Percentiles rank a stretch among this genome's conserved stretches.
These are phyloP conservation scores for Pangasianodon gigas DNA, from an alignment of 2,113 vertebrate species.

Conservation along the genomic window DNA sequence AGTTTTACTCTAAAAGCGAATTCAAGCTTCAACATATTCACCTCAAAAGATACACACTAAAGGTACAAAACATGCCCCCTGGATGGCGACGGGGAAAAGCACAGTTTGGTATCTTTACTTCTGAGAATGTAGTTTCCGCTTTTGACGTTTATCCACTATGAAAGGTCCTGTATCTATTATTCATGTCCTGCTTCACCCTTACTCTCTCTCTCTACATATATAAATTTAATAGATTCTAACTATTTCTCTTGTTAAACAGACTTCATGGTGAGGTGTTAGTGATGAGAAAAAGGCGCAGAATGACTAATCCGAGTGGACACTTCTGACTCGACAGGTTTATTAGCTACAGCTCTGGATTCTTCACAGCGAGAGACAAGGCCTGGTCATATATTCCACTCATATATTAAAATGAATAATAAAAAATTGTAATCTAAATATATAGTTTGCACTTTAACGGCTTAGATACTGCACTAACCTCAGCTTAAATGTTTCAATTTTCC, in stretches of 20 bases:
- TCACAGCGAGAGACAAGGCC: neutral
- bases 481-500: neutral
- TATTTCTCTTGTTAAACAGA: neutral
- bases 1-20: neutral
- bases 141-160: neutral
- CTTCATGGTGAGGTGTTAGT: neutral
- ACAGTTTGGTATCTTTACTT: neutral
- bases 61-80: neutral
- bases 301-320: neutral
- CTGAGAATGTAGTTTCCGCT: neutral
- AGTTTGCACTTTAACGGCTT: neutral
- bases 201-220: neutral
- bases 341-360: neutral
- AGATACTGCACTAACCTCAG: neutral
- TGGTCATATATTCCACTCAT: neutral
- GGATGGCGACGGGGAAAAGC: neutral
- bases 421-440: neutral
- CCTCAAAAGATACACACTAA: neutral
- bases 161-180: neutral
- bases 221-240: neutral
- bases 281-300: neutral
- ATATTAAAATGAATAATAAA: neutral
- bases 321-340: neutral
- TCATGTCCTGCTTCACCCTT: neutral
- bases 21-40: no score